Conservation (phyloP, 2,888 invertebrate species). For the Pristionchus arcanus region DNA sequence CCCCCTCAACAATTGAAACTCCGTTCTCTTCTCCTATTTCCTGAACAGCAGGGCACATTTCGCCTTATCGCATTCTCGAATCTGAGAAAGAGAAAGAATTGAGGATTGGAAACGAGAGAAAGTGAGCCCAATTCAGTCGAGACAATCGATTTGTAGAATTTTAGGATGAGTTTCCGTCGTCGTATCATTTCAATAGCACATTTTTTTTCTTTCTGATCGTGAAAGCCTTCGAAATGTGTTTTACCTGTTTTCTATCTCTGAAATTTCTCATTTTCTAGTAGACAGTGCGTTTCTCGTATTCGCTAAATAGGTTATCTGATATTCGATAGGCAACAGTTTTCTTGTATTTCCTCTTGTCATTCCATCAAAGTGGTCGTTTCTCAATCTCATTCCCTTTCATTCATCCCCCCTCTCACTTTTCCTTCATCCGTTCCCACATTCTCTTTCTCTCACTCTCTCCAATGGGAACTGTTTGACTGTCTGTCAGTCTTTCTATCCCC, state of each 20-base stretch:
- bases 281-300: not conserved
- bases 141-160: not conserved
- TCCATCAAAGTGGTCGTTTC: conserved; percentile 3
- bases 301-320: not conserved
- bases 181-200: too few relatives aligned
- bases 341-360: not conserved
- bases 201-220: too few relatives aligned
- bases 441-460: not conserved
- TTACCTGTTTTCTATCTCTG: not conserved
- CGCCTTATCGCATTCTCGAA: not conserved
- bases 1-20: not conserved
- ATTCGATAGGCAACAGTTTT: not conserved
- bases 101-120: not conserved
- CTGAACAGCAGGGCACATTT: not conserved
- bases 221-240: too few relatives aligned
- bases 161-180: not conserved
- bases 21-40: not conserved
- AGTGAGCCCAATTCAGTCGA: not conserved
- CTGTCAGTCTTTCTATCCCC: not conserved
- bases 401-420: not conserved
- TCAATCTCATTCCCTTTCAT: not conserved
- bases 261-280: not conserved
- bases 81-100: not conserved
- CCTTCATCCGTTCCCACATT: conserved; percentile 9
- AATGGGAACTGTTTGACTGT: conserved; percentile 36